A percentile compares a stretch with the other conserved stretches of the same genome.
These are phyloP conservation scores for Gnathonemus echidnorhynchus DNA, from an alignment of 2,113 vertebrate species.

Conservation along the genomic window DNA sequence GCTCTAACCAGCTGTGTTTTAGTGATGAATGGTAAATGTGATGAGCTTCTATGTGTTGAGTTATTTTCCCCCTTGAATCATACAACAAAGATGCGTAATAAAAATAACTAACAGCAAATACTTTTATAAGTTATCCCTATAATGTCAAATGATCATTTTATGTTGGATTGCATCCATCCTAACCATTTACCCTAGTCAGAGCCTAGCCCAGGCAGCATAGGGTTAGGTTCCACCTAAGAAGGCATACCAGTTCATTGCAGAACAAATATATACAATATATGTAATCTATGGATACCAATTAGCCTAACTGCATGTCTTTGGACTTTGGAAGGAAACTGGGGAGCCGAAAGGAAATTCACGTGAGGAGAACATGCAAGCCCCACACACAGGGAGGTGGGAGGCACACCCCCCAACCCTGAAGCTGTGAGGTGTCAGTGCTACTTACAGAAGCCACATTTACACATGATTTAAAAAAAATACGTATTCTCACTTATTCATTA, in stretches of 20 bases:
- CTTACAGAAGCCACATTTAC: not conserved
- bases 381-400: not conserved
- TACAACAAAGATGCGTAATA: not conserved
- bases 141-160: not conserved
- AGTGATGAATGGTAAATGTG: not conserved
- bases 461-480: not conserved
- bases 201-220: not conserved
- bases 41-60: not conserved
- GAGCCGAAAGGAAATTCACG: not conserved
- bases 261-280: not conserved
- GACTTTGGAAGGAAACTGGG: not conserved
- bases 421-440: not conserved
- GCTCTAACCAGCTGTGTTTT: not conserved
- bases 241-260: not conserved
- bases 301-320: not conserved
- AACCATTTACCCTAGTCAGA: not conserved
- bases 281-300: not conserved
- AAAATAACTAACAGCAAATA: not conserved
- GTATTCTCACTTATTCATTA: not conserved
- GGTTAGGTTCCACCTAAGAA: not conserved
- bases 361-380: not conserved
- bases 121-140: not conserved
- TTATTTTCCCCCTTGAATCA: not conserved
- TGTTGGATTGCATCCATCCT: not conserved
- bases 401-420: not conserved